phyloP scores from a whole-genome alignment of 2,888 invertebrate species.

The Neoitamus cyanurus region DNA sequence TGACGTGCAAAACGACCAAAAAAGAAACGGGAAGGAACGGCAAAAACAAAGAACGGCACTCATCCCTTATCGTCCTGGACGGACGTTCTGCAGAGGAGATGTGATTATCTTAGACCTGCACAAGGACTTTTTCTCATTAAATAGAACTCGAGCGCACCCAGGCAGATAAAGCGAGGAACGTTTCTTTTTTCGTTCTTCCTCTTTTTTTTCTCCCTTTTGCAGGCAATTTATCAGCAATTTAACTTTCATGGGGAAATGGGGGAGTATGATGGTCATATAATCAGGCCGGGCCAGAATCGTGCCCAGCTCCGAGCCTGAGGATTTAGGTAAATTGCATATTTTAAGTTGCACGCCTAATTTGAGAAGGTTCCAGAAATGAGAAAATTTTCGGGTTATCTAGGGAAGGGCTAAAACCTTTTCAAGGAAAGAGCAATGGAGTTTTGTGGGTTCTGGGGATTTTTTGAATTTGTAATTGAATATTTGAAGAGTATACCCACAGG shows the following conservation, averaged over 20 bases:
- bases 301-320: background rate
- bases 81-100: conserved; percentile 4
- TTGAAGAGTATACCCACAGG: no score
- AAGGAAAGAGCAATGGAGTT: no score
- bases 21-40: background rate
- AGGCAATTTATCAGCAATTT: background rate
- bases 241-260: background rate
- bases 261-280: background rate
- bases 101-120: conserved; percentile 37
- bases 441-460: no score
- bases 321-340: background rate
- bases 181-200: background rate
- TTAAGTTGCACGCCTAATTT: background rate
- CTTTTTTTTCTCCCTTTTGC: background rate
- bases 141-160: background rate
- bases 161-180: background rate
- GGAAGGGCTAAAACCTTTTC: background rate
- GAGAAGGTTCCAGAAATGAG: background rate
- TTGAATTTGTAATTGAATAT: no score
- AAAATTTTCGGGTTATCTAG: background rate
- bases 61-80: conserved; percentile 11
- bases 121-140: conserved; percentile 39
- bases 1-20: conserved; percentile 22
- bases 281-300: background rate
- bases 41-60: background rate